A percentile compares a stretch with the other conserved stretches of the same genome.
Evolutionary conservation across 2,113 vertebrate genomes (phyloP).

Genomic region (Sigmodon hispidus): DNA sequence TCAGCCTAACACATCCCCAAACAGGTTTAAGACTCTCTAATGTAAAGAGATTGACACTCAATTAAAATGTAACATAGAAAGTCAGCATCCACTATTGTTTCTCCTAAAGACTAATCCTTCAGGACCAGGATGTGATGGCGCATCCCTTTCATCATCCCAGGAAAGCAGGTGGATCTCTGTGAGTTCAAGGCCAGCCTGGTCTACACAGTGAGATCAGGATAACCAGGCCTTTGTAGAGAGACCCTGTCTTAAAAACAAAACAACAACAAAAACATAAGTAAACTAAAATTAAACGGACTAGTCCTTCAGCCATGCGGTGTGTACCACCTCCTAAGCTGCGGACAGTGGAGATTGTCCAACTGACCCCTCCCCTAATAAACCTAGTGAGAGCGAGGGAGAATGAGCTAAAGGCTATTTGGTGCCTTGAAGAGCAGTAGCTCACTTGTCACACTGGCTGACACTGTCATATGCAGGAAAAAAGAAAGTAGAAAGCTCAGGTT

Average conservation of each 20-base stretch:
- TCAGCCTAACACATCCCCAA: background rate
- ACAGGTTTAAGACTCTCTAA: slow-evolving; percentile 28
- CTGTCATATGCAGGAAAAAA: background rate
- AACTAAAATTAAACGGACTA: background rate
- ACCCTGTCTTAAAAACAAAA: background rate
- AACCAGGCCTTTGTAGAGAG: background rate
- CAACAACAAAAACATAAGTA: background rate
- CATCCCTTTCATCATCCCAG: background rate
- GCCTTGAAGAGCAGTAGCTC: background rate
- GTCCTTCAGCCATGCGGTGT: background rate
- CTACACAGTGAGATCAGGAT: background rate
- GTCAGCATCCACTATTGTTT: slow-evolving; percentile 11
- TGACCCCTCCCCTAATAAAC: background rate
- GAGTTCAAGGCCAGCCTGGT: background rate
- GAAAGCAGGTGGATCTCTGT: background rate
- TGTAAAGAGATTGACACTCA: slow-evolving; percentile 42
- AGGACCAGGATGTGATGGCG: background rate
- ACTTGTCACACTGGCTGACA: background rate
- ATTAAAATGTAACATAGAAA: slow-evolving; percentile 40
- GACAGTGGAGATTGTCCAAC: background rate
- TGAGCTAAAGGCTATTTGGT: background rate
- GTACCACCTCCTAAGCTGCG: background rate
- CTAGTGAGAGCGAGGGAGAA: background rate
- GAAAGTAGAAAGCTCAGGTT: background rate
- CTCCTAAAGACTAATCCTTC: background rate